Evolutionary conservation across 2,113 vertebrate species (phyloP).

Genomic region (Mus pahari): DNA sequence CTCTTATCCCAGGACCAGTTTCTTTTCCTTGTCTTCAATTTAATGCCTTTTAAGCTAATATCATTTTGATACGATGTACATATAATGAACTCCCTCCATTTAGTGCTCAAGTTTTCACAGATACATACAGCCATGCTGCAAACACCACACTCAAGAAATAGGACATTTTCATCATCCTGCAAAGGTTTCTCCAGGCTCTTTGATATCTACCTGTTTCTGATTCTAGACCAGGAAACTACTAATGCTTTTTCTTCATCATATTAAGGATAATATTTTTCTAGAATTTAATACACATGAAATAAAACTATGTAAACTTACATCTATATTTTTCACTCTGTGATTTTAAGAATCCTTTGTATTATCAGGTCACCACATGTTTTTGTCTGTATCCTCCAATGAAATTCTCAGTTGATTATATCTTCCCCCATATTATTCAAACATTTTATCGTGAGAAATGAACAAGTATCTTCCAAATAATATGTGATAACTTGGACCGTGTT

Average conservation of each 20-base stretch:
- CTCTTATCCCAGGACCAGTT: not conserved
- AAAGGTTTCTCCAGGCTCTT: not conserved
- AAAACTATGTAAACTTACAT: not conserved
- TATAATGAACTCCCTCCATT: not conserved
- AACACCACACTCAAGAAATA: not conserved
- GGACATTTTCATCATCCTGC: not conserved
- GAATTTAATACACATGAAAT: slow-evolving; percentile 2
- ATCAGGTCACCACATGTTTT: not conserved
- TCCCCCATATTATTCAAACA: slow-evolving; percentile 27
- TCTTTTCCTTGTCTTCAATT: not conserved
- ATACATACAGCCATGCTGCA: not conserved
- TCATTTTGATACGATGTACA: slow-evolving; percentile 23
- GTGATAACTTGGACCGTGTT: not conserved
- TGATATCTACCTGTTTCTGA: not conserved
- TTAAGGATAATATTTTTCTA: not conserved
- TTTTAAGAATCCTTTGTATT: not conserved
- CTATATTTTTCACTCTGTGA: not conserved
- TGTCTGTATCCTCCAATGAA: not conserved
- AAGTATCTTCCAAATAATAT: not conserved
- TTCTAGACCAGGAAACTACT: not conserved
- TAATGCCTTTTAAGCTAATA: slow-evolving; percentile 13
- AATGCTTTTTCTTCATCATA: not conserved
- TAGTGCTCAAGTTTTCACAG: not conserved
- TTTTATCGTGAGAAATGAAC: not conserved
- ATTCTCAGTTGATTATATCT: slow-evolving; percentile 39